Evolutionary conservation across 2,113 vertebrate species (phyloP).

Genomic region (Sialia sialis): DNA sequence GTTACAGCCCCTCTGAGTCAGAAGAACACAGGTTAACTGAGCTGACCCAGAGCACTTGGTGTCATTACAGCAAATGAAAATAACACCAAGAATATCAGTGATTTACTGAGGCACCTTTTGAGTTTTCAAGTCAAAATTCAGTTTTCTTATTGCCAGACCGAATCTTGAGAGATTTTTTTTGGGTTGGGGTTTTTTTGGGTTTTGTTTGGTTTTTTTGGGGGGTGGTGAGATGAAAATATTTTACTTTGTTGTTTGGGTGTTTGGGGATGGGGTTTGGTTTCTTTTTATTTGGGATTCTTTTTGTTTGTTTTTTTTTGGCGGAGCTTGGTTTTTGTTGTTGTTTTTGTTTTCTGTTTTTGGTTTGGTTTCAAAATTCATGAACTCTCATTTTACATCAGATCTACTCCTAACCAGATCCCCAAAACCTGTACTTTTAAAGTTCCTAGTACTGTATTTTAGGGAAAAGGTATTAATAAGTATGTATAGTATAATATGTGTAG

Average conservation of each 20-base stretch:
- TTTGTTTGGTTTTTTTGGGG: no score
- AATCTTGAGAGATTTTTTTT: not conserved
- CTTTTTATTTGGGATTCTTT: no score
- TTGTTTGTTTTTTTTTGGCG: no score
- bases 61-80: not conserved
- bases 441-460: not conserved
- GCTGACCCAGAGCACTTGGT: not conserved
- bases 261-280: no score
- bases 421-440: not conserved
- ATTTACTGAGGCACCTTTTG: not conserved
- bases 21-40: not conserved
- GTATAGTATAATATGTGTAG: no score
- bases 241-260: not conserved
- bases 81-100: not conserved
- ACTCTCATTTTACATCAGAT: not conserved
- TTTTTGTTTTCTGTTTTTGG: no score
- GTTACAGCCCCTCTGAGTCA: not conserved
- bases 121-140: not conserved
- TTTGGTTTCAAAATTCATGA: not conserved
- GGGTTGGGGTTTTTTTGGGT: no score
- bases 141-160: not conserved
- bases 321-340: not conserved
- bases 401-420: not conserved
- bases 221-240: not conserved
- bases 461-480: not conserved